Base-by-base conservation (phyloP, 2,888 invertebrate species). In the Hyalella azteca region DNA sequence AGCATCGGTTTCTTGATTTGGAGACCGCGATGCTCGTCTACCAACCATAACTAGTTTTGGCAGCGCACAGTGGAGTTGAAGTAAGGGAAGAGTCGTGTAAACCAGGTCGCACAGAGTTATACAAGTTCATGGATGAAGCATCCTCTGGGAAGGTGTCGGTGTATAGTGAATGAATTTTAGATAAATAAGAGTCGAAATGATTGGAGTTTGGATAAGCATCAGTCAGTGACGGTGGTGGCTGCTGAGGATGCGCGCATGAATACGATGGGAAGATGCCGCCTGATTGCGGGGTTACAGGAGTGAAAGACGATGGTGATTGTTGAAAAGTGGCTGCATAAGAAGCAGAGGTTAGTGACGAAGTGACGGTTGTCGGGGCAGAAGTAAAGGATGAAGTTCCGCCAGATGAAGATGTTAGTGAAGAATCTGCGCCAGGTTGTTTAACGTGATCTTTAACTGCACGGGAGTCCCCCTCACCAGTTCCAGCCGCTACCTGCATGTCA, bases 111-210 rank as follows among this genome's bases (percentile, higher is more conserved):
- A 96, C 95, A 50, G 95, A 93, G 87, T 95, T 95, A 89, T 96
- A 95, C 83, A 96, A 91, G 29, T 66, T 66, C 66, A 66, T 66
- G 40, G 95, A 94, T 82, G 94, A 91, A 88, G 94, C 93, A 81
- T 87, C 88, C 73, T 86, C 86, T 50, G 85, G 81, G 82, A 86
- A 86, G 75, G 84, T 85, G 41, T 94, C 93, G 4, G 93, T 92
- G 90, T 96, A 96, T 79, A 96, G 91, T 50, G 95, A 95, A 88
- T 96, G 96, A 86, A 97, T 91, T 88, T 95, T 96, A 86, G 93
- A 94, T 87, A 97, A 92, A 89, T 96, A 96, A 85, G 94, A 94
- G 89, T 96, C 96, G 88, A 97, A 95, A 89, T 95, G 95, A 87
- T 96, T 96, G 87, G 94, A 94, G 60, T 85, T 85, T 5, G 86